A percentile compares a stretch with the other conserved stretches of the same genome.
Evolutionary conservation across 2,797 vertebrate species (phyloP).

Genomic region (Coendou prehensilis): DNA sequence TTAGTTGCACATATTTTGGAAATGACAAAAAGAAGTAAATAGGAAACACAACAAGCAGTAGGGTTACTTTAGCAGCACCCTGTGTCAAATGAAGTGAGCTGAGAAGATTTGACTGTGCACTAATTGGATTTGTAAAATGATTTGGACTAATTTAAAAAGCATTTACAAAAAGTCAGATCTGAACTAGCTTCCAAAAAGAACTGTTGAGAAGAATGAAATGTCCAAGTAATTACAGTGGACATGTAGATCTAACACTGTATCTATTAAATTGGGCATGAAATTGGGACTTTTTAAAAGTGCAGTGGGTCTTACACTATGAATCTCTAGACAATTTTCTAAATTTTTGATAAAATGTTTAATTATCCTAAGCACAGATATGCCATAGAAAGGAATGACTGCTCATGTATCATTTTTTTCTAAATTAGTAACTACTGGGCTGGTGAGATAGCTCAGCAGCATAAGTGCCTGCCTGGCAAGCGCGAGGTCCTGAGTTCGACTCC

Average conservation of each 20-base stretch:
- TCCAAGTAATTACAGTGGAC: constrained; percentile 80
- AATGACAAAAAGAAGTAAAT: constrained; percentile 67
- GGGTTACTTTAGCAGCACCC: constrained; percentile 20
- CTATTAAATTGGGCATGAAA: constrained; percentile 77
- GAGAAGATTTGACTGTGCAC: constrained; percentile 73
- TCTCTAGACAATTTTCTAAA: constrained; percentile 66
- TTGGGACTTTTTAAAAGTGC: constrained; percentile 75
- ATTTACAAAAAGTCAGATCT: constrained; percentile 83
- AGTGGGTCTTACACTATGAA: constrained; percentile 76
- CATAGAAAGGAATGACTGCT: constrained; percentile 3
- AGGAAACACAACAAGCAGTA: constrained; percentile 54
- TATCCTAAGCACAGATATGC: constrained; percentile 61
- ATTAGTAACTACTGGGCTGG: constrained; percentile 63
- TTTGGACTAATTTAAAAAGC: constrained; percentile 83
- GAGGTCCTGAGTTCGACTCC: too few relatives aligned
- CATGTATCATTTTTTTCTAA: constrained; percentile 70
- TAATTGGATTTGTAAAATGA: constrained; percentile 85
- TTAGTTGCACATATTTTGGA: constrained; percentile 35
- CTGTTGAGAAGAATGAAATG: constrained; percentile 75
- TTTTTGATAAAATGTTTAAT: constrained; percentile 80
- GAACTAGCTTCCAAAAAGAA: constrained; percentile 83
- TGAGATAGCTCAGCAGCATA: too few relatives aligned
- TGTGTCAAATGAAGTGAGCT: constrained; percentile 76
- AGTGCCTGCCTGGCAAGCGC: too few relatives aligned
- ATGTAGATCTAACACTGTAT: constrained; percentile 71